Base-by-base conservation (phyloP, 2,888 invertebrate species). In the Allygus modestus region DNA sequence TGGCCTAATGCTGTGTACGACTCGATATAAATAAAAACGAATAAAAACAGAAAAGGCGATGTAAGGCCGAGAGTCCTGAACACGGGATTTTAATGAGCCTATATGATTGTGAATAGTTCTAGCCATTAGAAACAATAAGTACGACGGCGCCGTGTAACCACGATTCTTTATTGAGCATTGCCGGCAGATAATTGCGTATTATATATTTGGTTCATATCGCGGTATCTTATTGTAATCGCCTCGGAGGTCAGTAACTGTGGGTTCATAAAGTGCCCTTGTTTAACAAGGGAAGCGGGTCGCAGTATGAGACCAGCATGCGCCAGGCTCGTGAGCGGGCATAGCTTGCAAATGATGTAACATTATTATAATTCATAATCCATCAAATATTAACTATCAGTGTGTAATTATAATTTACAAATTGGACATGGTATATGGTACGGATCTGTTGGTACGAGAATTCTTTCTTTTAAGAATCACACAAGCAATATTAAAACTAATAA, bases 21-120 rank as follows among this genome's bases (percentile, higher is more conserved):
- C 79, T 79, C 33, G 51, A 79, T 51, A 79, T 79, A 79, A 79
- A 79, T 58, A 79, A 79, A 77, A 77, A 77, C 77, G 51, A 33
- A 77, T 26, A 73, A 73, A 69, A 77, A 77, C 46, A 28, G 77
- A 51, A 51, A 77, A 58, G 79, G 79, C 51, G 79, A 58, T 28
- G 33, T 46, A 31, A 31, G 65, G 65, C 1, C 51, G 79, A 26
- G 79, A 37, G 33, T 12, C 41, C 73, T 73, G 73, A 73, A 73
- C 73, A 73, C 43, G 73, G 41, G 43, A 17, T 51, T 77, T 33
- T 79, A 58, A 79, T 79, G 46, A 43, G 75, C 28, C 46, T 43
- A 77, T 77, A 46, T 77, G 77, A 77, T 77, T 77, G 77, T 51
- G 77, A 77, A 73, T 37, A 69, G 69, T 69, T 69, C 69, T 15